Evolutionary conservation across 2,888 invertebrate species (phyloP).

Genomic region (Rhaphigaster nebulosa): DNA sequence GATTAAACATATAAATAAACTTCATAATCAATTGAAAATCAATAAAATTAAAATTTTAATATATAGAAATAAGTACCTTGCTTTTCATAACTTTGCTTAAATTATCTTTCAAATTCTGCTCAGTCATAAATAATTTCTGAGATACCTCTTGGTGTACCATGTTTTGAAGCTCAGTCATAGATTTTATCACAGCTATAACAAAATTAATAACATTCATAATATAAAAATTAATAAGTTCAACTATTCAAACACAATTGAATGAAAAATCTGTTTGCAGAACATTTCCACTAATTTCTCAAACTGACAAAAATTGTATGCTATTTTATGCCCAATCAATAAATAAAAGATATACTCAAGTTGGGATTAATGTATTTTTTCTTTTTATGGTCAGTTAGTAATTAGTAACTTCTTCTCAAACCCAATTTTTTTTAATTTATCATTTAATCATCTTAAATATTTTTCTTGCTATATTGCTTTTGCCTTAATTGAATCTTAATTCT

Average conservation of each 20-base stretch:
- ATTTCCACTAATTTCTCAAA: not conserved
- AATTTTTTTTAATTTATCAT: too few relatives aligned
- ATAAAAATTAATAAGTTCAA: not conserved
- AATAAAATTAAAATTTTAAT: not conserved
- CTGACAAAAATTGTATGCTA: too few relatives aligned
- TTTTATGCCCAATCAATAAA: too few relatives aligned
- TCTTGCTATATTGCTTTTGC: too few relatives aligned
- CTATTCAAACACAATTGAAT: not conserved
- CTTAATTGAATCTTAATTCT: too few relatives aligned
- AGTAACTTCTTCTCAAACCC: too few relatives aligned
- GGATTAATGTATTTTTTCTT: too few relatives aligned
- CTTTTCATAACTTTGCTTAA: slow-evolving; percentile 84
- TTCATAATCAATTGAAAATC: too few relatives aligned
- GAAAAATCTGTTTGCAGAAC: not conserved
- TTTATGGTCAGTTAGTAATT: too few relatives aligned
- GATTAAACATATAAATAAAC: too few relatives aligned
- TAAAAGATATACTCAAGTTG: too few relatives aligned
- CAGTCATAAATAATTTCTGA: slow-evolving; percentile 80
- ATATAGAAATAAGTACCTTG: slow-evolving; percentile 73
- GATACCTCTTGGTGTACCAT: slow-evolving; percentile 82
- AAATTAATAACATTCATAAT: slow-evolving; percentile 49
- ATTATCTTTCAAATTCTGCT: slow-evolving; percentile 83
- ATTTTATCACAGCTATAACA: slow-evolving; percentile 69
- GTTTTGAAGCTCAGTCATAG: slow-evolving; percentile 80
- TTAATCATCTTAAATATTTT: too few relatives aligned